Conservation (phyloP, 2,888 invertebrate species). For the Parochlus steinenii region DNA sequence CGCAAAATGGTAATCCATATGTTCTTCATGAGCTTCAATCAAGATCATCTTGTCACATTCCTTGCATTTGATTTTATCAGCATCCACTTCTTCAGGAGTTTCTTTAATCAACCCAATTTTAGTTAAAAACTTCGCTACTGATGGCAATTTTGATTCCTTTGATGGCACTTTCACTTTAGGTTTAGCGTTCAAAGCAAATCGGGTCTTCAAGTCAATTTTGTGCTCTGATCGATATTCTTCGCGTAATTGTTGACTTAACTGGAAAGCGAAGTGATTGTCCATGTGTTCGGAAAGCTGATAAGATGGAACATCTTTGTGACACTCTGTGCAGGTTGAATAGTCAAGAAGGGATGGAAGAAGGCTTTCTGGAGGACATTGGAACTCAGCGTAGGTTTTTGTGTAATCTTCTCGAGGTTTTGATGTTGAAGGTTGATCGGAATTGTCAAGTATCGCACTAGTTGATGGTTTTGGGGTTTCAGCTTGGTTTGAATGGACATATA, state of each 20-base stretch:
- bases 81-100: slow-evolving; percentile 25
- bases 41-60: slow-evolving; percentile 50
- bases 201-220: too few species aligned
- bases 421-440: not conserved
- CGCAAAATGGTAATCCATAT: slow-evolving; percentile 75
- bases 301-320: slow-evolving; percentile 38
- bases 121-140: too few species aligned
- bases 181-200: not conserved
- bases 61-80: slow-evolving; percentile 37
- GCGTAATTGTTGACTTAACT: slow-evolving; percentile 42
- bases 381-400: slow-evolving; percentile 21
- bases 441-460: not conserved
- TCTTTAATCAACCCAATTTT: slow-evolving; percentile 12
- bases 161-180: slow-evolving; percentile 2
- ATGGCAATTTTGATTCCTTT: slow-evolving; percentile 3
- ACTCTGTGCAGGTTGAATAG: slow-evolving; percentile 60
- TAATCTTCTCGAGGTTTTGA: too few species aligned
- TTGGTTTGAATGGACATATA: not conserved
- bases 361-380: slow-evolving; percentile 19
- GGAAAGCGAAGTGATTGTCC: slow-evolving; percentile 57
- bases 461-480: not conserved
- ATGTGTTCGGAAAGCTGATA: slow-evolving; percentile 43
- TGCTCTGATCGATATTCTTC: slow-evolving; percentile 21
- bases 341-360: too few species aligned
- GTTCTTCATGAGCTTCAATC: slow-evolving; percentile 47